Evolutionary conservation across 2,113 vertebrate species (phyloP).

Genomic region (Anhinga rufa): DNA sequence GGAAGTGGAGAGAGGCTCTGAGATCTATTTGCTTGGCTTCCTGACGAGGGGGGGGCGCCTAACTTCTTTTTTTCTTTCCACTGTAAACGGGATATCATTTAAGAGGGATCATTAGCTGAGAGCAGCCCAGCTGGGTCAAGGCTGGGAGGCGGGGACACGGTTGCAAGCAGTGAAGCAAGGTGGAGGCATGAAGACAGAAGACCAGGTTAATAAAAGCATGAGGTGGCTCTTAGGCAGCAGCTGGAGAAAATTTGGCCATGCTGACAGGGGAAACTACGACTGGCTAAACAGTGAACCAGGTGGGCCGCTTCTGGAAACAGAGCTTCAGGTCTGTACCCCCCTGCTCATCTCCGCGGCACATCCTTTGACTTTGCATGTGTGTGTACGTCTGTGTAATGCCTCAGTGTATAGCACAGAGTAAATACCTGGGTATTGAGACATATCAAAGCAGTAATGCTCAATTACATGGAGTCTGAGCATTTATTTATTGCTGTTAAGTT

Average conservation of each 20-base stretch:
- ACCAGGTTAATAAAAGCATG: constrained; percentile 69
- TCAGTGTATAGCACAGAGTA: background rate
- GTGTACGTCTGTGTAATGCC: background rate
- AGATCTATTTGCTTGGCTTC: constrained; percentile 53
- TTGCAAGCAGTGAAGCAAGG: background rate
- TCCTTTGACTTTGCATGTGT: background rate
- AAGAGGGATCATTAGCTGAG: constrained; percentile 47
- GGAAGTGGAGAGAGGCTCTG: constrained; percentile 34
- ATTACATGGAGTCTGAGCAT: background rate
- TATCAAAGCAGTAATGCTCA: background rate
- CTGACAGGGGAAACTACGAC: constrained; percentile 82
- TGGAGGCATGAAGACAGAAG: constrained; percentile 9
- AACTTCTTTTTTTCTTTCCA: background rate
- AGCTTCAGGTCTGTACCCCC: constrained; percentile 77
- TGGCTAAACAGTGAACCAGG: constrained; percentile 78
- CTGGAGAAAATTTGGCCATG: constrained; percentile 85
- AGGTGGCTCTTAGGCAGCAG: constrained; percentile 79
- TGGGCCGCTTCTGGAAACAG: constrained; percentile 76
- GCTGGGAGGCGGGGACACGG: constrained; percentile 22
- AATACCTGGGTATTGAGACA: fast-evolving
- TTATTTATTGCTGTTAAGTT: background rate
- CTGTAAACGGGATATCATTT: constrained; percentile 56
- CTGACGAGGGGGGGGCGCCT: background rate
- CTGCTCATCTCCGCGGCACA: background rate
- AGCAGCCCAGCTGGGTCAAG: constrained; percentile 35